These are phyloP conservation scores for Ellobius talpinus DNA, from an alignment of 2,113 vertebrate genomes.

Conservation along the genomic window DNA sequence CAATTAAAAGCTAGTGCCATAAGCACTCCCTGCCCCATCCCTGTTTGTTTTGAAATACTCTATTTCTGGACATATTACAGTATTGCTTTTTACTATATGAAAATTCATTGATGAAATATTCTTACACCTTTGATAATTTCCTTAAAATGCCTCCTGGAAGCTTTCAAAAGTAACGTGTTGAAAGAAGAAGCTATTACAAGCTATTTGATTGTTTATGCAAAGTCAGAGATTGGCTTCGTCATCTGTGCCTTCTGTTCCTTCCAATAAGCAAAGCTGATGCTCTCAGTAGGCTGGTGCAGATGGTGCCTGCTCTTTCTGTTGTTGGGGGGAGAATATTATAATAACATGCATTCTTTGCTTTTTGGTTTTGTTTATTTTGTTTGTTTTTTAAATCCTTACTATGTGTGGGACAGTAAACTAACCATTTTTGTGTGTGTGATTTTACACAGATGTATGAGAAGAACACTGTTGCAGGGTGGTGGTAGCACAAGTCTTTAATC, in stretches of 20 bases:
- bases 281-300: not conserved
- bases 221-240: not conserved
- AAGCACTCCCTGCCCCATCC: not conserved
- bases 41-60: not conserved
- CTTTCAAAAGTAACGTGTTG: not conserved
- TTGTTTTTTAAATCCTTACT: not conserved
- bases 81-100: not conserved
- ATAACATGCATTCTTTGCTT: not conserved
- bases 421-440: not conserved
- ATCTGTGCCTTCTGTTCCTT: not conserved
- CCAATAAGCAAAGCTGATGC: not conserved
- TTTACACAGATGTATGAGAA: not conserved
- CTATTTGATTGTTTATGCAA: not conserved
- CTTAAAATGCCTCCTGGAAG: not conserved
- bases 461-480: not conserved
- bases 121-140: not conserved
- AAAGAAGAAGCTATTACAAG: not conserved
- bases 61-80: not conserved
- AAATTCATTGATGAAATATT: not conserved
- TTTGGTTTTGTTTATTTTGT: no score
- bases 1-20: not conserved
- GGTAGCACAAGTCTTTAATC: no score
- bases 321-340: not conserved
- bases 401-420: not conserved
- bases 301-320: not conserved